Percentiles rank a stretch among this genome's conserved stretches.
phyloP scores from a whole-genome alignment of 2,797 vertebrate species.

The Bovichtus diacanthus region DNA sequence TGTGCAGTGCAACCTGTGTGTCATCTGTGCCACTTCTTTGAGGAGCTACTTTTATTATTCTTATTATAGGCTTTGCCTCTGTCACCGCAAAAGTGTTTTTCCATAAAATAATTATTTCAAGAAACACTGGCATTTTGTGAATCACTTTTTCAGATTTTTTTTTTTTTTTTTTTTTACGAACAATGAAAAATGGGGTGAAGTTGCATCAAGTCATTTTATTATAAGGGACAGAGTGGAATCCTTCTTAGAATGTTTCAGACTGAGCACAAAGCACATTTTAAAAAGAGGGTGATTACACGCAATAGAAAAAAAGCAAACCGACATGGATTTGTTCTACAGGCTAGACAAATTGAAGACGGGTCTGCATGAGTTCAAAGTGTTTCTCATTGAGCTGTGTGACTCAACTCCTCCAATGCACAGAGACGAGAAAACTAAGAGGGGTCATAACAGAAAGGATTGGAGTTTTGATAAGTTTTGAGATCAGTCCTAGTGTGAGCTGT shows the following conservation, averaged over 20 bases:
- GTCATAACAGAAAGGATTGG: not conserved
- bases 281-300: not conserved
- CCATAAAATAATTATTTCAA: constrained; percentile 3
- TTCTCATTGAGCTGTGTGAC: not conserved
- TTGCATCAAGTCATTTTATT: constrained; percentile 5
- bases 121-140: not conserved
- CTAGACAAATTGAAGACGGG: not conserved
- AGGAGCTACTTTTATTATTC: constrained; percentile 35
- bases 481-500: not conserved
- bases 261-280: not conserved
- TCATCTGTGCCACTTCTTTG: constrained; percentile 57
- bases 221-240: not conserved
- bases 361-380: not conserved
- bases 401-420: not conserved
- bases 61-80: constrained; percentile 24
- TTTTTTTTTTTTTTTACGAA: too few relatives aligned
- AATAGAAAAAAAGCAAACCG: not conserved
- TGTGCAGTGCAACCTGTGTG: constrained; percentile 36
- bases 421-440: not conserved
- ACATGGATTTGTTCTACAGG: not conserved
- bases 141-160: not conserved
- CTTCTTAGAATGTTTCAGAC: not conserved
- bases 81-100: not conserved
- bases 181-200: not conserved
- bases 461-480: constrained; percentile 5